These are phyloP conservation scores for Drosophila ezoana DNA, from an alignment of 2,888 invertebrate genomes.

Conservation along the genomic window DNA sequence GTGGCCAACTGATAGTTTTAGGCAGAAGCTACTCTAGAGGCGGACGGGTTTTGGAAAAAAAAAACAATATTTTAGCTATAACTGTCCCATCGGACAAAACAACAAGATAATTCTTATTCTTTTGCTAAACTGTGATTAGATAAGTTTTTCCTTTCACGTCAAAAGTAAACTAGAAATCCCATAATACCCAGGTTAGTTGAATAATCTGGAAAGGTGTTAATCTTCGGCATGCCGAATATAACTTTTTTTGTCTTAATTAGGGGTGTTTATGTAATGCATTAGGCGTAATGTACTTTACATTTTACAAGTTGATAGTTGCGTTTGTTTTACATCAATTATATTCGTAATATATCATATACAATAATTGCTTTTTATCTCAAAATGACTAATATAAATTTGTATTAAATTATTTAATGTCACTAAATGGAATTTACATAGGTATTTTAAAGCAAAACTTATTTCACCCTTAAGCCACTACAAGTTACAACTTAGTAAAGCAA, in stretches of 20 bases:
- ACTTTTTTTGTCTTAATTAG: slow-evolving; percentile 39
- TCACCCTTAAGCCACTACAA: slow-evolving; percentile 48
- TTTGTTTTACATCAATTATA: slow-evolving; percentile 54
- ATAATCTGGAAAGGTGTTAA: background rate
- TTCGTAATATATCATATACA: slow-evolving; percentile 52
- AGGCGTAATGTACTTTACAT: slow-evolving; percentile 67
- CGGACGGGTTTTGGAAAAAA: too few relatives aligned
- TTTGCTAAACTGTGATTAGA: too few relatives aligned
- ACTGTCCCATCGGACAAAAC: too few relatives aligned
- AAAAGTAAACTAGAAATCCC: too few relatives aligned
- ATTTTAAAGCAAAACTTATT: slow-evolving; percentile 44
- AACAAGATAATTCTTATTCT: too few relatives aligned
- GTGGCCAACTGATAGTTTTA: too few relatives aligned
- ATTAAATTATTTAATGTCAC: slow-evolving; percentile 63
- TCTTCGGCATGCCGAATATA: background rate
- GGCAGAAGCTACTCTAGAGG: too few relatives aligned
- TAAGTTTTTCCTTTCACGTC: too few relatives aligned
- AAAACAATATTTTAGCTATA: too few relatives aligned
- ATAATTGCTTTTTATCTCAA: slow-evolving; percentile 46
- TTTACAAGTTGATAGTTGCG: slow-evolving; percentile 54
- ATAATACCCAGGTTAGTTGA: too few relatives aligned
- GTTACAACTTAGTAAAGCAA: slow-evolving; percentile 45
- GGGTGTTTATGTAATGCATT: slow-evolving; percentile 35
- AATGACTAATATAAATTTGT: slow-evolving; percentile 50
- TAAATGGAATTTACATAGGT: slow-evolving; percentile 62